A percentile compares a stretch with the other conserved stretches of the same genome.
Evolutionary conservation across 2,888 invertebrate species (phyloP).

Genomic region (Anagyrus pseudococci): DNA sequence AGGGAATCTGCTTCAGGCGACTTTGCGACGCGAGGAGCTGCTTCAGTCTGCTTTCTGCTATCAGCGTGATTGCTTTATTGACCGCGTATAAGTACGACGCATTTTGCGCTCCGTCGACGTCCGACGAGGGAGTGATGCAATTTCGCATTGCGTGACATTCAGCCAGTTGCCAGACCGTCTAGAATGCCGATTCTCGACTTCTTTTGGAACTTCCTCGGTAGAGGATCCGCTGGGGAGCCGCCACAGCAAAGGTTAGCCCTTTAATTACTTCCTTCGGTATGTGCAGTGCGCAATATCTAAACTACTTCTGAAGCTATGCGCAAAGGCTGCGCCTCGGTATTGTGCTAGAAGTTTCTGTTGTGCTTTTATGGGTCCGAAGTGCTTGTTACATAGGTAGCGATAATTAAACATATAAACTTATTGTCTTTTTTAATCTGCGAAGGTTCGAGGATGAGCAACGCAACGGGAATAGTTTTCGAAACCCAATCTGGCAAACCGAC

Average conservation of each 20-base stretch:
- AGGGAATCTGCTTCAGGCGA: too few species aligned
- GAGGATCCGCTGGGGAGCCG: constrained; percentile 39
- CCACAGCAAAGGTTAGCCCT: constrained; percentile 43
- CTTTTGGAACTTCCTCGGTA: constrained; percentile 48
- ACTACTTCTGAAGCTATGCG: too few species aligned
- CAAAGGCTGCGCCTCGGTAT: too few species aligned
- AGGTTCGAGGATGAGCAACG: constrained; percentile 39
- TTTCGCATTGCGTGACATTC: constrained; percentile 17
- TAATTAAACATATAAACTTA: neutral
- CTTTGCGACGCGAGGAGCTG: too few species aligned
- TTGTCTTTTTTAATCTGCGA: neutral
- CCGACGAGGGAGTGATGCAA: constrained; percentile 25
- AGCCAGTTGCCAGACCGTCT: neutral
- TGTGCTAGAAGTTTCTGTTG: too few species aligned
- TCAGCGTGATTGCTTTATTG: too few species aligned
- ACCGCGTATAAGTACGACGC: too few species aligned
- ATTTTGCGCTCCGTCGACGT: too few species aligned
- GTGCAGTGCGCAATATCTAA: too few species aligned
- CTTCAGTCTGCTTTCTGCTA: too few species aligned
- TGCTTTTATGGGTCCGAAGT: too few species aligned
- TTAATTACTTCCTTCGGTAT: too few species aligned
- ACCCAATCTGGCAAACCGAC: constrained; percentile 58
- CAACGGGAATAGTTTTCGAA: constrained; percentile 50
- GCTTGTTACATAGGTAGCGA: neutral
- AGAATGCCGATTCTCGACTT: constrained; percentile 50